Evolutionary conservation across 1,140 invertebrate genomes (phyloP), one percentile per base, ranked within the genome.

Genomic region (Micrasema longulum): DNA sequence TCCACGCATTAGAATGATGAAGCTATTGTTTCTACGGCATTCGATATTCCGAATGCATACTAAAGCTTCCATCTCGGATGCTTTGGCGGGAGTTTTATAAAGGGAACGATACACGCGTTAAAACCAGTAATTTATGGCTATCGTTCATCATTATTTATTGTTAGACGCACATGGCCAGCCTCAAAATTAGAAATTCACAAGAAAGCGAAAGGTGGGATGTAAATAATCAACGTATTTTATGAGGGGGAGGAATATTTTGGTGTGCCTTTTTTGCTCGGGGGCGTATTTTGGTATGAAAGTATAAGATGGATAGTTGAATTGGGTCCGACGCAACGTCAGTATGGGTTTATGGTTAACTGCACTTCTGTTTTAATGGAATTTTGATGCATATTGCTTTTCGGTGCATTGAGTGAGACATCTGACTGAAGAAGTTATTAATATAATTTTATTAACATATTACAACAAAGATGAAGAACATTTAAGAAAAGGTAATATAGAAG

Each of bases 141-240:
- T 57, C 53, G 53, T 57, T 31, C 53, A 38, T 57, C 53, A 57
- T 57, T 57, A 57, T 57, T 57, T 57, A 57, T 57, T 57, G 53
- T 57, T 57, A 38, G 23, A 11, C 53, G 31, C 53, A 57, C 16
- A 57, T 57, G 53, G 53, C n/a, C 53, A n/a, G 53, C 11, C 20
- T 36, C 7, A 3, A 57, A 16, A 38, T 35, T 31, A 57, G 36
- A 16, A 14, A 57, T 14, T 55, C 4, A 35, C 4, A 16, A 11
- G 4, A 16, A 35, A 57, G 53, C 20, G 6, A 7, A 31, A 38
- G 14, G n/a, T 16, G 12, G 4, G 6, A 36, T 0, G 53, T 36
- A 57, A 14, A 57, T 4, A 14, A 18, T n/a, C n/a, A 16, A 10
- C 20, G 26, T 57, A n/a, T 35, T n/a, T 7, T 14, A 1, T 14